These are phyloP conservation scores for Aporophyla nigra DNA, from an alignment of 2,888 invertebrate genomes.

Conservation along the genomic window DNA sequence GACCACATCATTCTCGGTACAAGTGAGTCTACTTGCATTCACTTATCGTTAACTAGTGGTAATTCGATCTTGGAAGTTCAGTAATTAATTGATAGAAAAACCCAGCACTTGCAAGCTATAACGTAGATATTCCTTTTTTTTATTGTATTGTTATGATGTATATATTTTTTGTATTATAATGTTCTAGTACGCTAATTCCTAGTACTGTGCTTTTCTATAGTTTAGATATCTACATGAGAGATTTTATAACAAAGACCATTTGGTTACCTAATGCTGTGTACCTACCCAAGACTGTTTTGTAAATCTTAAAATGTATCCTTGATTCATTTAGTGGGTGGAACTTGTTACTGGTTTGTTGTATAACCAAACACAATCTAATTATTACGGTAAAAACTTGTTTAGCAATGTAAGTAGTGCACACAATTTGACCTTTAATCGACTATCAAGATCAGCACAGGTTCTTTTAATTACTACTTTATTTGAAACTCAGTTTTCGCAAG, in stretches of 20 bases:
- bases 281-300: neutral
- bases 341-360: slow-evolving; percentile 11
- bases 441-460: neutral
- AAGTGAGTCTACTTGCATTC: slow-evolving; percentile 79
- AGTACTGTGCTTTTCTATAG: neutral
- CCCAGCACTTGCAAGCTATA: neutral
- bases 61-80: neutral
- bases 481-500: neutral
- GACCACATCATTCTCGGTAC: slow-evolving; percentile 93
- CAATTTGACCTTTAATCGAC: slow-evolving; percentile 22
- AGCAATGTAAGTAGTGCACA: slow-evolving; percentile 26
- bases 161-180: neutral
- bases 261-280: neutral
- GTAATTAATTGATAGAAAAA: neutral
- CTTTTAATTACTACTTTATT: slow-evolving; percentile 1
- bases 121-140: neutral
- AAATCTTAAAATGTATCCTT: neutral
- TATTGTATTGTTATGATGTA: neutral
- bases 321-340: neutral
- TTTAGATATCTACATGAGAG: neutral
- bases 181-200: neutral
- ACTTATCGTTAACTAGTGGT: neutral
- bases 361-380: slow-evolving; percentile 35
- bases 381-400: slow-evolving; percentile 20
- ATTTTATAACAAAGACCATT: neutral